phyloP scores from a whole-genome alignment of 2,888 invertebrate species.

The Rotaria sp. region DNA sequence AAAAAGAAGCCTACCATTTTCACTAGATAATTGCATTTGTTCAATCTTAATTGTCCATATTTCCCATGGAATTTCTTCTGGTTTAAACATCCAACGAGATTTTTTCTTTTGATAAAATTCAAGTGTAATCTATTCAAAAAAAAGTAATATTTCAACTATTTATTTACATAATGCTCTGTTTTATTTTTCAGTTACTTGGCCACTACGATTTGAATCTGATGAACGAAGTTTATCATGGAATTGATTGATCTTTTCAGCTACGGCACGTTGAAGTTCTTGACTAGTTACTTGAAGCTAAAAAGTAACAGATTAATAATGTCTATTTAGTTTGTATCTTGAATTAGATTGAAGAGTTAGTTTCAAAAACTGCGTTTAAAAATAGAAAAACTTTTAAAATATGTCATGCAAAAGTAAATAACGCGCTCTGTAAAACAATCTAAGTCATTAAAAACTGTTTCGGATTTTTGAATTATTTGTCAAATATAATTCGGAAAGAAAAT shows the following conservation, averaged over 20 bases:
- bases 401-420: too few species aligned
- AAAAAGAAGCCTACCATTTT: conserved; percentile 62
- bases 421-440: too few species aligned
- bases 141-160: neutral
- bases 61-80: conserved; percentile 93
- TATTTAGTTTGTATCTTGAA: too few species aligned
- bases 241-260: conserved; percentile 66
- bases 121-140: conserved; percentile 65
- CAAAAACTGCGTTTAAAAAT: too few species aligned
- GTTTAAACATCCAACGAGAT: conserved; percentile 74
- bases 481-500: too few species aligned
- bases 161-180: neutral
- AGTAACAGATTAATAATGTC: neutral
- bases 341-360: too few species aligned
- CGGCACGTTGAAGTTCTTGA: conserved; percentile 55
- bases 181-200: conserved; percentile 51
- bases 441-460: too few species aligned
- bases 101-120: conserved; percentile 89
- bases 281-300: conserved; percentile 74
- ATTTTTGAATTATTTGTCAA: too few species aligned
- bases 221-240: conserved; percentile 55
- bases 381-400: too few species aligned
- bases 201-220: conserved; percentile 51
- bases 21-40: conserved; percentile 73
- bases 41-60: conserved; percentile 91